Conservation (phyloP, 2,797 vertebrate genomes). For the Oceanodroma leucorhoa region DNA sequence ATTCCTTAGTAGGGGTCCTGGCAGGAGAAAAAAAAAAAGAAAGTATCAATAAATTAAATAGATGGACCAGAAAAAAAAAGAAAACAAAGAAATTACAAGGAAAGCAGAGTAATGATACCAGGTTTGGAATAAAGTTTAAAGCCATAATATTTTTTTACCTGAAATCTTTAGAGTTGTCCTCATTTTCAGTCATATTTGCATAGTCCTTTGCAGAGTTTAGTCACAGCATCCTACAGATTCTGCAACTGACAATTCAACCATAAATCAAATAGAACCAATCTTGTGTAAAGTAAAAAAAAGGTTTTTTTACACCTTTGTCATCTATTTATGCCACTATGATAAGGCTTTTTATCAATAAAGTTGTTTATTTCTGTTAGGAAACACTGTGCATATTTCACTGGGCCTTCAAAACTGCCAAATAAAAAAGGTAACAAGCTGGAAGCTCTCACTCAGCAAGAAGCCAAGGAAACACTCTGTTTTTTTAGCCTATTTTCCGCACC, state of each 20-base stretch:
- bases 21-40: no score
- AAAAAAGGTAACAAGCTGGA: neutral
- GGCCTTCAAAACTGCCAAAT: neutral
- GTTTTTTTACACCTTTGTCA: neutral
- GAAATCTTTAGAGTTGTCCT: neutral
- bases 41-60: neutral
- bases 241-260: neutral
- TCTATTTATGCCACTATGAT: neutral
- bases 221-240: neutral
- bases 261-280: neutral
- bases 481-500: neutral
- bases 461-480: neutral
- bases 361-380: neutral
- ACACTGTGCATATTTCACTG: neutral
- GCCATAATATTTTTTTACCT: neutral
- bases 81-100: neutral
- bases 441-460: neutral
- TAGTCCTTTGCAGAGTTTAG: neutral
- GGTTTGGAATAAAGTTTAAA: neutral
- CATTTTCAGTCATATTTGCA: neutral
- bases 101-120: neutral
- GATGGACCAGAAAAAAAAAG: fast-evolving
- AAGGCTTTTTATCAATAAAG: neutral
- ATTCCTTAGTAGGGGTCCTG: neutral
- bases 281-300: neutral